These are phyloP conservation scores for Zhengitettix transpicula DNA, from an alignment of 2,888 invertebrate genomes.

Conservation along the genomic window DNA sequence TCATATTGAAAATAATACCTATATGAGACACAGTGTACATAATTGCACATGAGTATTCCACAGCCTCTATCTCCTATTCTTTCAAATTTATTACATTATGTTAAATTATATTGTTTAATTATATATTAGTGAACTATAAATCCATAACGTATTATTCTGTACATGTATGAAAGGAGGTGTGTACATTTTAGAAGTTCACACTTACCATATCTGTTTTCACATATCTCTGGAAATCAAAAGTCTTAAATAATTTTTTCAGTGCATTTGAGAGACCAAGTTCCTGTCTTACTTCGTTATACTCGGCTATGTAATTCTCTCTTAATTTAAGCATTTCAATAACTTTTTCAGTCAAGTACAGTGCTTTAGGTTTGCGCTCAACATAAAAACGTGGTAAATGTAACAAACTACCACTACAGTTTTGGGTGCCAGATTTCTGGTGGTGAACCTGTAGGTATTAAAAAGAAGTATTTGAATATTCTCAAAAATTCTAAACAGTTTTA, in stretches of 20 bases:
- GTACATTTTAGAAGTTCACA: neutral
- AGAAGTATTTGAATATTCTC: too few species aligned
- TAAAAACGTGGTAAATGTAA: conserved; percentile 48
- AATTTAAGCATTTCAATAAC: conserved; percentile 35
- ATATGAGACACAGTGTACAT: too few species aligned
- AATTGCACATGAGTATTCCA: too few species aligned
- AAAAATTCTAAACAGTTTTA: neutral
- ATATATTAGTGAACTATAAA: too few species aligned
- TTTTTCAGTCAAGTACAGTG: conserved; percentile 32
- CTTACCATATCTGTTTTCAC: conserved; percentile 33
- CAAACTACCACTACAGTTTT: conserved; percentile 30
- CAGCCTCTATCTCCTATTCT: too few species aligned
- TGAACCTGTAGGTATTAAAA: conserved; percentile 20
- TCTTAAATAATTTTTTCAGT: conserved; percentile 35
- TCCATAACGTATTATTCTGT: too few species aligned
- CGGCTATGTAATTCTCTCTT: conserved; percentile 33
- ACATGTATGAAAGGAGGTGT: too few species aligned
- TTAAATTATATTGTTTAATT: too few species aligned
- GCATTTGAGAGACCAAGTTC: conserved; percentile 27
- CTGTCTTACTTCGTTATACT: conserved; percentile 31
- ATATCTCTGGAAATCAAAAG: conserved; percentile 31
- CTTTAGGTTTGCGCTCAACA: conserved; percentile 34
- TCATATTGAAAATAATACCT: too few species aligned
- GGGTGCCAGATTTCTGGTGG: conserved; percentile 29
- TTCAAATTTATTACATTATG: too few species aligned